These are phyloP conservation scores for Coccyzus lansbergi DNA, from an alignment of 2,797 vertebrate species.

Conservation along the genomic window DNA sequence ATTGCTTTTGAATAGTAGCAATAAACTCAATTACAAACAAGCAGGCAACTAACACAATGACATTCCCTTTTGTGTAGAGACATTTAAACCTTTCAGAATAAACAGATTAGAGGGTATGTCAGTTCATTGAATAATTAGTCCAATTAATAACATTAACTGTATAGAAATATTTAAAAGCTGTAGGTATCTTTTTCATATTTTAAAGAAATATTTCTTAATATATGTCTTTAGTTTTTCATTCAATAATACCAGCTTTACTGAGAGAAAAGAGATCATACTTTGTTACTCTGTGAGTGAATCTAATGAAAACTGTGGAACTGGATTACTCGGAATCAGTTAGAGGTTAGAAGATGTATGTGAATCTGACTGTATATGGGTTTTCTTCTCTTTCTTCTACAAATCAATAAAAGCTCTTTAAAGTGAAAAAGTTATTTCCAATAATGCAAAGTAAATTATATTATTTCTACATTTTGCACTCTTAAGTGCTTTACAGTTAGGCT, in stretches of 20 bases:
- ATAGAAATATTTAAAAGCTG: background rate
- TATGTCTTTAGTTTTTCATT: background rate
- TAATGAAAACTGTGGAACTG: background rate
- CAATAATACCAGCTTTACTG: background rate
- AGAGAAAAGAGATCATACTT: background rate
- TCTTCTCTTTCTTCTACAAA: background rate
- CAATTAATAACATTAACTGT: background rate
- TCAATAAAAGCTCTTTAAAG: conserved; percentile 42
- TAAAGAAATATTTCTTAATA: background rate
- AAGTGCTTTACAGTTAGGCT: conserved; percentile 11
- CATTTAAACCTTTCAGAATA: background rate
- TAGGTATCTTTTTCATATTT: background rate
- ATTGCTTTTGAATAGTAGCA: background rate
- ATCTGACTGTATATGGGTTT: background rate
- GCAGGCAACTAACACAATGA: background rate
- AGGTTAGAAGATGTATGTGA: background rate
- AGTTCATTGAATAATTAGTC: background rate
- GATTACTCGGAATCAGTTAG: background rate
- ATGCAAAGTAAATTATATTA: conserved; percentile 50
- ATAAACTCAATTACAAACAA: background rate
- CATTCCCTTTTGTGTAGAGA: background rate
- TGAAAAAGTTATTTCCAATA: conserved; percentile 28
- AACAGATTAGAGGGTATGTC: background rate
- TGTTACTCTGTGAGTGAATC: background rate
- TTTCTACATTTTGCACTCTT: background rate